phyloP scores from a whole-genome alignment of 2,888 invertebrate species.

The Eupelmus urozonus region DNA sequence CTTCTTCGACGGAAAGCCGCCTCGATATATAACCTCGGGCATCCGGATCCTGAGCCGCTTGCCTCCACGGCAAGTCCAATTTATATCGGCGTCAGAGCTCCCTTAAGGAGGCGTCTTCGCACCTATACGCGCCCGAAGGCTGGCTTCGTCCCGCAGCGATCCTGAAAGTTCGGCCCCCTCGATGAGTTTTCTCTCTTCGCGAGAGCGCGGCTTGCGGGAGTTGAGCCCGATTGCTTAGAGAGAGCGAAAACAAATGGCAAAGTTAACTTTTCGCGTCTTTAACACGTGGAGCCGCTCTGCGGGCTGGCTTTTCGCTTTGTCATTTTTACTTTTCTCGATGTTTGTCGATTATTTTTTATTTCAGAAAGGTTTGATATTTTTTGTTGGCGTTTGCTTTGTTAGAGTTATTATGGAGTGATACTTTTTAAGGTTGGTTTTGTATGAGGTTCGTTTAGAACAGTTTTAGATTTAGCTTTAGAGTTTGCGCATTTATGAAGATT shows the following conservation, averaged over 20 bases:
- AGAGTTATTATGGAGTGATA: no score
- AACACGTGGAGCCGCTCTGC: no score
- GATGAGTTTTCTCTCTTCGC: constrained; percentile 14
- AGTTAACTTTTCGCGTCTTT: constrained; percentile 36
- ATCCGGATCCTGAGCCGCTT: constrained; percentile 73
- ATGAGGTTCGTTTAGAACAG: no score
- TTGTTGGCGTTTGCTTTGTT: background rate
- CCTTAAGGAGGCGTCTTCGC: constrained; percentile 73
- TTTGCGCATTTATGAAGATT: no score
- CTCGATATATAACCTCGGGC: constrained; percentile 69
- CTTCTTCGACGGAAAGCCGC: constrained; percentile 67
- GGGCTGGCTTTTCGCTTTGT: no score
- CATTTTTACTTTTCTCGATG: background rate
- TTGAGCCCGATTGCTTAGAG: constrained; percentile 65
- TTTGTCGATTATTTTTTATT: background rate
- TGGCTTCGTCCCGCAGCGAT: no score
- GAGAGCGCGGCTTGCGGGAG: constrained; percentile 12
- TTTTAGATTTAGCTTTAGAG: no score
- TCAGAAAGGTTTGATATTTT: background rate
- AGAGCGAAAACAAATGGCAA: constrained; percentile 62
- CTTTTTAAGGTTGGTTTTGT: no score
- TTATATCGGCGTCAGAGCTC: constrained; percentile 74
- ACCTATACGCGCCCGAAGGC: constrained; percentile 42
- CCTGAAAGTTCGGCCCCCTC: constrained; percentile 17
- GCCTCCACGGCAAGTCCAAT: constrained; percentile 76